Evolutionary conservation across 64 coral and sea anemone species (phyloP).

Genomic region (Porites australiensis): DNA sequence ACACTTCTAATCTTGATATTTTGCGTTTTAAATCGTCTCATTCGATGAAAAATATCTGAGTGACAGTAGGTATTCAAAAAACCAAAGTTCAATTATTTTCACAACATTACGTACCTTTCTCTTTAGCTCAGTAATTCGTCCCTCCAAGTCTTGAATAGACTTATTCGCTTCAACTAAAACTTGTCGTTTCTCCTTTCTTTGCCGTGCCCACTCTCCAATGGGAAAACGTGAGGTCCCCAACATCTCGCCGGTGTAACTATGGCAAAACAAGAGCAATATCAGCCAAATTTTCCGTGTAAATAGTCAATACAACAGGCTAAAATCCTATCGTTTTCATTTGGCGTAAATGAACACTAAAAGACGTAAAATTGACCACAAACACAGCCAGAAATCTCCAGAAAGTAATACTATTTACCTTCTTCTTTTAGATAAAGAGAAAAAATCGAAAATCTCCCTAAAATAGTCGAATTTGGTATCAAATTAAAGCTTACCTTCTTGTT

Average conservation of each 20-base stretch:
- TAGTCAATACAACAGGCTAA: slow-evolving; percentile 46
- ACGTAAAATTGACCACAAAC: slow-evolving; percentile 8
- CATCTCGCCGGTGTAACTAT: slow-evolving; percentile 49
- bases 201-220: slow-evolving; percentile 40
- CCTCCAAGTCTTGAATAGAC: slow-evolving; percentile 33
- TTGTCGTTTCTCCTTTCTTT: slow-evolving; percentile 37
- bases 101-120: slow-evolving; percentile 15
- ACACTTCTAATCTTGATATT: slow-evolving; percentile 31
- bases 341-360: slow-evolving; percentile 35
- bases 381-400: slow-evolving; percentile 16
- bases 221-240: slow-evolving; percentile 19
- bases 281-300: slow-evolving; percentile 16
- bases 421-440: slow-evolving; percentile 27
- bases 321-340: slow-evolving; percentile 42
- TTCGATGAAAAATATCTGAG: not conserved
- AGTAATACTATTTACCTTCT: not conserved
- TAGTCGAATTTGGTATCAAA: slow-evolving; percentile 44
- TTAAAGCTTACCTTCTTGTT: slow-evolving; percentile 22
- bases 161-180: slow-evolving; percentile 48
- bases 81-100: slow-evolving; percentile 9
- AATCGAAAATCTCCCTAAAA: slow-evolving; percentile 14
- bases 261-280: slow-evolving; percentile 26
- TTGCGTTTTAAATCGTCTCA: slow-evolving; percentile 14
- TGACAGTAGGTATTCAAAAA: slow-evolving; percentile 15
- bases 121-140: slow-evolving; percentile 22